These are phyloP conservation scores for Pomatorhinus ruficollis DNA, from an alignment of 2,113 vertebrate genomes.

Conservation along the genomic window DNA sequence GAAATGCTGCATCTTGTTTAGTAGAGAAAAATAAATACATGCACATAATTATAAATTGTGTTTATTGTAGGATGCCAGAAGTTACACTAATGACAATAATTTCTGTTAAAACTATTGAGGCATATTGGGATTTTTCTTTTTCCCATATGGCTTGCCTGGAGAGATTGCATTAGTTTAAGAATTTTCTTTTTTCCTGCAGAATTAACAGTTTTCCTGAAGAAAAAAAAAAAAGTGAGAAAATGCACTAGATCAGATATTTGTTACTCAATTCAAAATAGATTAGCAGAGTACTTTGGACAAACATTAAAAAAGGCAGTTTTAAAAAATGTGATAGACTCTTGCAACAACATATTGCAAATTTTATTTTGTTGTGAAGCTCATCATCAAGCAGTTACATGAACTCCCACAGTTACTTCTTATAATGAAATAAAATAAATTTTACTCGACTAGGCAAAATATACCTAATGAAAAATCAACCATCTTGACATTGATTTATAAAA, in stretches of 20 bases:
- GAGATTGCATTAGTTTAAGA: neutral
- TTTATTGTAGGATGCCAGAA: neutral
- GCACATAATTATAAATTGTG: neutral
- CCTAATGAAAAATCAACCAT: neutral
- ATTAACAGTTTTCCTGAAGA: neutral
- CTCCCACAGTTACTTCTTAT: neutral
- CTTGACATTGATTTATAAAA: neutral
- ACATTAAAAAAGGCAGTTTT: neutral
- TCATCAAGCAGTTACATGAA: neutral
- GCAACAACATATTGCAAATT: neutral
- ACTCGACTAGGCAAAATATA: neutral
- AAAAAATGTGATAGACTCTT: neutral
- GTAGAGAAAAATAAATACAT: slow-evolving; percentile 16
- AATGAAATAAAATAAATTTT: neutral
- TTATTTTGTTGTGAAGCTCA: neutral
- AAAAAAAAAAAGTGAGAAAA: neutral
- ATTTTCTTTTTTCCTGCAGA: neutral
- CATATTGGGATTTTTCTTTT: neutral
- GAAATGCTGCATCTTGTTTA: neutral
- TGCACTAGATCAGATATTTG: neutral
- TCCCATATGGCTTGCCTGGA: neutral
- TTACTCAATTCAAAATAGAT: neutral
- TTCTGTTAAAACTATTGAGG: slow-evolving; percentile 1
- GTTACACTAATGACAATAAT: neutral
- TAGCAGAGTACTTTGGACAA: neutral